Percentiles rank a stretch among this genome's conserved stretches.
phyloP scores from a whole-genome alignment of 2,888 invertebrate species.

The Xylota segnis region DNA sequence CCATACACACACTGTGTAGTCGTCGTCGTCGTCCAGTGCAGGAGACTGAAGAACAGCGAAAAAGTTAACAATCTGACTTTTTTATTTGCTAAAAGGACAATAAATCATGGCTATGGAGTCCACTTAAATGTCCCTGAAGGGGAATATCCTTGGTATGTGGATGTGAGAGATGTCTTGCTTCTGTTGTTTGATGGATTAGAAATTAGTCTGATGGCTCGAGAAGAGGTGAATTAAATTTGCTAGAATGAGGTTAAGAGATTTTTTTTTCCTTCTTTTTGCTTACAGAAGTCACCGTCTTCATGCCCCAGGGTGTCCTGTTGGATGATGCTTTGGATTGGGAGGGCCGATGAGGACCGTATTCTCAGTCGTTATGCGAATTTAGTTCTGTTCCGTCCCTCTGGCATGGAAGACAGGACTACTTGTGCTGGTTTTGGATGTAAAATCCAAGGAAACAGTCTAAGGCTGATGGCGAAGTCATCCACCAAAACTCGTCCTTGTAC shows the following conservation, averaged over 20 bases:
- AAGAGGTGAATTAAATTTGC: constrained; percentile 63
- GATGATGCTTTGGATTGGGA: too few species aligned
- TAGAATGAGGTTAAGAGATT: constrained; percentile 55
- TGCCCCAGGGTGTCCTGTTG: too few species aligned
- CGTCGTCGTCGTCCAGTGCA: neutral
- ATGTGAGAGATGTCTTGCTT: constrained; percentile 68
- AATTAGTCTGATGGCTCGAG: constrained; percentile 61
- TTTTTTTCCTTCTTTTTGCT: constrained; percentile 2
- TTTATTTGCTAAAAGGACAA: constrained; percentile 74
- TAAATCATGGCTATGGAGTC: constrained; percentile 75
- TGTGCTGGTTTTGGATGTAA: too few species aligned
- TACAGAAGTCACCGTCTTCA: neutral
- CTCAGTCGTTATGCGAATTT: too few species aligned
- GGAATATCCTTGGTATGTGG: constrained; percentile 65
- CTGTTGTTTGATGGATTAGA: constrained; percentile 72
- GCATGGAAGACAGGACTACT: too few species aligned
- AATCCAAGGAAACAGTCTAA: too few species aligned
- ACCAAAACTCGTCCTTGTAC: too few species aligned
- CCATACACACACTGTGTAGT: too few species aligned
- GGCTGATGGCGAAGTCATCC: too few species aligned
- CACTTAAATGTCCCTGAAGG: constrained; percentile 72
- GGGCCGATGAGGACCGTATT: too few species aligned
- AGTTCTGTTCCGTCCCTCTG: too few species aligned
- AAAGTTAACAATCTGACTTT: constrained; percentile 72
- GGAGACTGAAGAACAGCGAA: constrained; percentile 12